phyloP scores from a whole-genome alignment of 2,888 invertebrate species.

The Andrena flavipes region DNA sequence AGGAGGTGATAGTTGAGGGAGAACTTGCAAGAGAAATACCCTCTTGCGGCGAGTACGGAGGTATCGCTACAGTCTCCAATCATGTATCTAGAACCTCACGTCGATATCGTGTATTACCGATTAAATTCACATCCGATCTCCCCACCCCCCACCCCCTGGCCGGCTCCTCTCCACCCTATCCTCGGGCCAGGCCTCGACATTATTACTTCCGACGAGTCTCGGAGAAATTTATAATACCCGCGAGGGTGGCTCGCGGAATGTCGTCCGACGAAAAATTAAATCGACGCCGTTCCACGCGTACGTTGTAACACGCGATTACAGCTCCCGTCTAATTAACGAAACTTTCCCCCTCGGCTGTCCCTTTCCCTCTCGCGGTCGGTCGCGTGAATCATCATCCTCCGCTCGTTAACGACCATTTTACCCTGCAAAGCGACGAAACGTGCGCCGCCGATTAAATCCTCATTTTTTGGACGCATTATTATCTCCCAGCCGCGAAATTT shows the following conservation, averaged over 20 bases:
- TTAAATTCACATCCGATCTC: constrained; percentile 49
- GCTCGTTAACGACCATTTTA: constrained; percentile 28
- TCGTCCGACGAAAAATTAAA: constrained; percentile 35
- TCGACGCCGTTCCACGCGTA: constrained; percentile 25
- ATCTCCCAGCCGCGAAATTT: constrained; percentile 20
- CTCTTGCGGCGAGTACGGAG: no score
- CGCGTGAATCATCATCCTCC: constrained; percentile 5
- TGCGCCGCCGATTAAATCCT: constrained; percentile 35
- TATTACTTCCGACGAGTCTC: constrained; percentile 65
- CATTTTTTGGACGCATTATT: constrained; percentile 32
- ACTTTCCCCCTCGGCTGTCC: background rate
- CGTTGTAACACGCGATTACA: constrained; percentile 27
- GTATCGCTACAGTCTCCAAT: background rate
- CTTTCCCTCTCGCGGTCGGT: background rate
- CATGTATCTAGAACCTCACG: background rate
- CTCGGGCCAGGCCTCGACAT: constrained; percentile 21
- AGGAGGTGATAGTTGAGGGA: no score
- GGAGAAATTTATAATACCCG: constrained; percentile 47
- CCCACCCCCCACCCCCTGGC: background rate
- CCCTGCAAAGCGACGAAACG: constrained; percentile 1
- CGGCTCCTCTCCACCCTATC: background rate
- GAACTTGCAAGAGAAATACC: no score
- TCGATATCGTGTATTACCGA: constrained; percentile 26
- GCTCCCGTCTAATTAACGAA: constrained; percentile 41
- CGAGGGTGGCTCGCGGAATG: constrained; percentile 36